Conservation (phyloP, 1,140 invertebrate genomes). For the Nomia melanderi region DNA sequence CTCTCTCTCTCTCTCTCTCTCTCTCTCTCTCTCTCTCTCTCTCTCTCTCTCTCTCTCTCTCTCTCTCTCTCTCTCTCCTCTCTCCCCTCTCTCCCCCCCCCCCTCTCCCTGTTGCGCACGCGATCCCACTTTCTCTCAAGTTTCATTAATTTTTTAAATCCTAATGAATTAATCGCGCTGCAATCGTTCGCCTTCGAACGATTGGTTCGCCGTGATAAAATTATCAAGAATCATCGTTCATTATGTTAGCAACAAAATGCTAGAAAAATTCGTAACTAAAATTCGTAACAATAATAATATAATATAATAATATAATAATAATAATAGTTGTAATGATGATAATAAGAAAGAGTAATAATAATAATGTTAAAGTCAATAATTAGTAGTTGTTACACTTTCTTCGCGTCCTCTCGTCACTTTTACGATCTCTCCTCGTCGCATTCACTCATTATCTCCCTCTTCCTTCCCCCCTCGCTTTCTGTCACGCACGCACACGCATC, state of each 20-base stretch:
- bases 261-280: slow-evolving; percentile 35
- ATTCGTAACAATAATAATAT: slow-evolving; percentile 36
- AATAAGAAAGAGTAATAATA: slow-evolving; percentile 20
- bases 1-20: too few species aligned
- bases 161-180: slow-evolving; percentile 8
- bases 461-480: slow-evolving; percentile 16
- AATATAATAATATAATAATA: slow-evolving; percentile 34
- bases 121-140: too few species aligned
- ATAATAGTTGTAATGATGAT: slow-evolving; percentile 17
- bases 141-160: slow-evolving; percentile 2
- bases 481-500: not conserved
- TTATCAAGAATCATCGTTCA: slow-evolving; percentile 3
- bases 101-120: too few species aligned
- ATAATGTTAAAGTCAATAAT: slow-evolving; percentile 55
- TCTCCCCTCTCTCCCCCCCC: too few species aligned
- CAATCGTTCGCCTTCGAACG: not conserved
- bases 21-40: too few species aligned
- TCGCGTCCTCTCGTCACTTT: slow-evolving; percentile 14
- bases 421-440: slow-evolving; percentile 10
- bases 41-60: too few species aligned
- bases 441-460: too few species aligned
- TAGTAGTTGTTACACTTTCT: slow-evolving; percentile 41
- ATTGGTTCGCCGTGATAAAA: slow-evolving; percentile 8
- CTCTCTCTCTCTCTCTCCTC: too few species aligned
- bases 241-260: slow-evolving; percentile 12